Percentiles rank a stretch among this genome's conserved stretches.
These are phyloP conservation scores for Jacana jacana DNA, from an alignment of 2,113 vertebrate species.

Conservation along the genomic window DNA sequence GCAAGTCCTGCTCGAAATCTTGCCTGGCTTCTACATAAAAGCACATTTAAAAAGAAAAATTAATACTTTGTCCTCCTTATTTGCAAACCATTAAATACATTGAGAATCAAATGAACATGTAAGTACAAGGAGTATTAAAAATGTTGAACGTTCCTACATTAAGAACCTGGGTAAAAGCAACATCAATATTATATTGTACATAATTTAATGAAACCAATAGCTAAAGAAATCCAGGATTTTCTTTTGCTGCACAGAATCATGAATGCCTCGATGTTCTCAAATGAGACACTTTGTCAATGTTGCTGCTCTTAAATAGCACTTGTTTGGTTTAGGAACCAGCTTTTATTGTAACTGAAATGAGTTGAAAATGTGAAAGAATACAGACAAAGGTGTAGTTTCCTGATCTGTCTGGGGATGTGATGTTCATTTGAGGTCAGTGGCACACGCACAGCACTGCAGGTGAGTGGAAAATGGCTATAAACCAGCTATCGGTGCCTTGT, in stretches of 20 bases:
- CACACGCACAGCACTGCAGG: not conserved
- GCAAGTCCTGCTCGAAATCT: not conserved
- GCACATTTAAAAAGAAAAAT: not conserved
- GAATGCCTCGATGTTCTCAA: not conserved
- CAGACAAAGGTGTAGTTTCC: not conserved
- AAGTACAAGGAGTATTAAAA: not conserved
- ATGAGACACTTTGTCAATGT: not conserved
- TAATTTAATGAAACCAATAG: not conserved
- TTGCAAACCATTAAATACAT: not conserved
- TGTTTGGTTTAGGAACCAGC: not conserved
- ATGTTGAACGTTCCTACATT: not conserved
- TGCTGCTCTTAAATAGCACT: not conserved
- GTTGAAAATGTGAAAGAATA: not conserved
- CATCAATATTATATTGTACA: not conserved
- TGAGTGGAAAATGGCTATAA: rapidly evolving
- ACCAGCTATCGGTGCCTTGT: not conserved
- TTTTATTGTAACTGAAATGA: not conserved
- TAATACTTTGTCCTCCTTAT: not conserved
- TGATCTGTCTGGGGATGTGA: not conserved
- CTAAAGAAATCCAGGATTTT: not conserved
- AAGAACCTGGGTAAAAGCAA: not conserved
- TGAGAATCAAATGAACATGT: not conserved
- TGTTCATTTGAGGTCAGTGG: not conserved
- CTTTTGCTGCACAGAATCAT: not conserved
- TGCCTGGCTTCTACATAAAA: not conserved